phyloP scores from a whole-genome alignment of 2,888 invertebrate genomes.

The Drosophila anceps region DNA sequence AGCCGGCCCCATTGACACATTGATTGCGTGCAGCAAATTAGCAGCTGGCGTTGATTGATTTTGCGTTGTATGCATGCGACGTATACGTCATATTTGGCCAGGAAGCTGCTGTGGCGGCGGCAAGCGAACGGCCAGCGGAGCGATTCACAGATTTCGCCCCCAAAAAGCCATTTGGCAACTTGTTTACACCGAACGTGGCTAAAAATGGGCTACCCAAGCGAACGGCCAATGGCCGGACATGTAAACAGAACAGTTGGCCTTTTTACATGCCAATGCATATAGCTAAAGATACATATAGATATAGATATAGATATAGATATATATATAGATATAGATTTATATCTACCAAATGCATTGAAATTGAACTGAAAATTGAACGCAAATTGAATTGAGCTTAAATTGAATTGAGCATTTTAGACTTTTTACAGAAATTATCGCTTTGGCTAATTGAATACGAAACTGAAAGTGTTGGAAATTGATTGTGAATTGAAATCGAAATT shows the following conservation, averaged over 20 bases:
- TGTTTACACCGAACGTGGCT: slow-evolving; percentile 43
- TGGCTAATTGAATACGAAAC: not conserved
- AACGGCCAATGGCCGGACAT: slow-evolving; percentile 55
- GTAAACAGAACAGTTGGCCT: slow-evolving; percentile 41
- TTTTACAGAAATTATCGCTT: not conserved
- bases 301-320: not conserved
- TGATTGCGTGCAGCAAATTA: slow-evolving; percentile 75
- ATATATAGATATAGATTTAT: no score
- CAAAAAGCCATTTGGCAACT: slow-evolving; percentile 35
- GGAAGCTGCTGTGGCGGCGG: slow-evolving; percentile 63
- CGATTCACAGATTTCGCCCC: slow-evolving; percentile 32
- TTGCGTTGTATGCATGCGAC: slow-evolving; percentile 29
- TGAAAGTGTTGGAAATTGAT: not conserved
- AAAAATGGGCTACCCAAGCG: slow-evolving; percentile 31
- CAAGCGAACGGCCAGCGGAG: not conserved
- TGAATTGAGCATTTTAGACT: not conserved
- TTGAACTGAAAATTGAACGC: slow-evolving; percentile 9
- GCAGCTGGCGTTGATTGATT: slow-evolving; percentile 71
- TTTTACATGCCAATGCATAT: not conserved
- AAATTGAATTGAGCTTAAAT: slow-evolving; percentile 3
- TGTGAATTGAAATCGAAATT: slow-evolving; percentile 1
- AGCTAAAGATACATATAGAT: not conserved
- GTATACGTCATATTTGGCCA: slow-evolving; percentile 42
- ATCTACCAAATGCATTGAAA: not conserved
- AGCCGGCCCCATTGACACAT: slow-evolving; percentile 34